These are phyloP conservation scores for Clytia hemisphaerica DNA, from an alignment of 30 jellyfish, hydroid and myxozoan species.

Conservation along the genomic window DNA sequence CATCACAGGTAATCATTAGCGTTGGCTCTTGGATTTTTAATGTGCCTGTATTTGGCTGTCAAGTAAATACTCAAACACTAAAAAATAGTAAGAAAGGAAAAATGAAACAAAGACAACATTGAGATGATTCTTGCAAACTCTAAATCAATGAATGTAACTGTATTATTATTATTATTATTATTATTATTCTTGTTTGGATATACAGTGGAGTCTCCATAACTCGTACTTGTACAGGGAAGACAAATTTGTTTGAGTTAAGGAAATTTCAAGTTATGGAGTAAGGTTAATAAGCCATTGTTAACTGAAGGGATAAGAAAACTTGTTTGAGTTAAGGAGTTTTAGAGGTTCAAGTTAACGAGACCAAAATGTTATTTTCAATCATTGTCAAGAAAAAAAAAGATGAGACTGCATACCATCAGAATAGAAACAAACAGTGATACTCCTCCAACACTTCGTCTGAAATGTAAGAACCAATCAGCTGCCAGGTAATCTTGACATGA, in stretches of 20 bases:
- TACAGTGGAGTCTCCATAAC: too few species aligned
- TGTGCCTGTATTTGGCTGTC: conserved; percentile 65
- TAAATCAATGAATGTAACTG: not conserved
- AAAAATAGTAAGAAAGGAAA: not conserved
- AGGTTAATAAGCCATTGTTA: too few species aligned
- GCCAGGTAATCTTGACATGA: conserved; percentile 54
- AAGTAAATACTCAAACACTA: conserved; percentile 71
- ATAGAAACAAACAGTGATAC: conserved; percentile 79
- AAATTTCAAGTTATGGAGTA: too few species aligned
- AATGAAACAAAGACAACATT: not conserved
- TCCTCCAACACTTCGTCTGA: conserved; percentile 87
- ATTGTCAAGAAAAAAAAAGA: too few species aligned
- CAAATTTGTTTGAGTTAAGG: too few species aligned
- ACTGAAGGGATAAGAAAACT: too few species aligned
- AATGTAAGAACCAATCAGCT: conserved; percentile 41
- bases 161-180: not conserved
- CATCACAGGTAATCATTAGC: conserved; percentile 61
- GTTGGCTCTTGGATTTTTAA: conserved; percentile 70
- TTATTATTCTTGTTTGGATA: too few species aligned
- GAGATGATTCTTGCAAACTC: not conserved
- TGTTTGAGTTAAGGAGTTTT: too few species aligned
- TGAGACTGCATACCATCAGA: conserved; percentile 54
- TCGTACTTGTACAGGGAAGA: too few species aligned
- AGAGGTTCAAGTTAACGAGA: too few species aligned
- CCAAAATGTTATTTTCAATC: too few species aligned